Evolutionary conservation across 2,888 invertebrate species (phyloP), one percentile per base, ranked within the genome.

Genomic region (Proisotoma minuta): DNA sequence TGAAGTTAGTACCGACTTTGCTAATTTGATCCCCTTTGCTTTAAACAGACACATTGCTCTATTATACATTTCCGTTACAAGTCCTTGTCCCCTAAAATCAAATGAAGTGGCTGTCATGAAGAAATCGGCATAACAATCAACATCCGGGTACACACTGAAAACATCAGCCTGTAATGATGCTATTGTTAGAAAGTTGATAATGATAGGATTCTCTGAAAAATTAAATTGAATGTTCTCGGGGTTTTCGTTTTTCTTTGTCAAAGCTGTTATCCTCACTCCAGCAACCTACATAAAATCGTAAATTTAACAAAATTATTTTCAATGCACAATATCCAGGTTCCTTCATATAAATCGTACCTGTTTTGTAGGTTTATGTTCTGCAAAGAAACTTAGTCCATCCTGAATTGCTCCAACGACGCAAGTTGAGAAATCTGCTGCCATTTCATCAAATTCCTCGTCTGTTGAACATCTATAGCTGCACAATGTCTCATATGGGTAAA

Each of bases 161-260:
- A 67, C 54, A 3, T 60, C 51, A 28, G 34, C 50, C 23, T 57
- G 29, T 2, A 28, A 57, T 43, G 23, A 34, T 59, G 23, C 53
- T 49, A 28, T 59, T 22, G 49, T 63, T 52, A 1, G 61, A 63
- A 52, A 63, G 15, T 34, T 43, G 43, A 43, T n/a, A 18, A 66
- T 49, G 63, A 60, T 23, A 63, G 52, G 51, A 63, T 66, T 63
- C 60, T 60, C 60, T 10, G 34, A 15, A 34, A 34, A 34, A 15
- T 66, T 66, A 60, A 66, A 63, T 63, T 60, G 63, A 40, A 51
- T 50, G 34, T 52, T 60, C 40, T 67, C 59, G 62, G 61, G 56
- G 29, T 60, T 52, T 40, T 59, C 63, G 18, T 51, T 56, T 40
- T 28, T 59, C 43, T 27, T 47, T 29, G 50, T 48, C 1, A 63